Base-by-base conservation (phyloP, 2,797 vertebrate species). In the Dendrocincla tyrannina region DNA sequence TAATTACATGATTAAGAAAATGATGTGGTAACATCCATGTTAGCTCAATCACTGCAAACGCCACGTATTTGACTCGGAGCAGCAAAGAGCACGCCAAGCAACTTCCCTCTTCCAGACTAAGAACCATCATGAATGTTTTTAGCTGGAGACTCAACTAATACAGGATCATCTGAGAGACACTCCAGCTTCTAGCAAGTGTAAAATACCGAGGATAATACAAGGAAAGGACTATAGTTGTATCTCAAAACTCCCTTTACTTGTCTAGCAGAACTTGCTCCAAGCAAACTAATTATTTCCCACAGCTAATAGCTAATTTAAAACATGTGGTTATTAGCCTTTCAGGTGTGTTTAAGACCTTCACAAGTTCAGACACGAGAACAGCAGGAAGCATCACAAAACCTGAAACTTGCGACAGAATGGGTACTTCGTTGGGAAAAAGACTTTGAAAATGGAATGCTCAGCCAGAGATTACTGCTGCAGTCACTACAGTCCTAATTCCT, bases 31-130 rank as follows among this genome's bases (percentile, higher is more conserved):
- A 74, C 44, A 91, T 49, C 88, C 67, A 10, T 14, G 63, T 88
- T 79, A 95, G 90, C 78, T 56, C 86, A 85, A 19, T 35, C 91
- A 94, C 81, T 64, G 89, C 95, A 95, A 94, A 93, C 2, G 0
- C 35, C 55, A 68, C 0, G 8, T 56, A 35, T 73, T 81, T 64
- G 44, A 81, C 64, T 77, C 11, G 2, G 44, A 95, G 88, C 83
- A 91, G 74, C 89, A 87, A 84, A 37, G 47, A 90, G 41, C 88
- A 95, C 1, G 1, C 81, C 46, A 94, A 94, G 91, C 85, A 90
- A 46, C 83, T 70, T 85, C 68, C 35, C 63, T 85, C 68, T 60
- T 39, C 60, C 63, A 87, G n/a, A 15, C 46, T 60, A 75, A 53
- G 68, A 37, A 74, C 60, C 25, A 33, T 33, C 53, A 70, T 14